A percentile compares a stretch with the other conserved stretches of the same genome.
Conservation (phyloP, 2,888 invertebrate species). For the Cephus rjabovi region DNA sequence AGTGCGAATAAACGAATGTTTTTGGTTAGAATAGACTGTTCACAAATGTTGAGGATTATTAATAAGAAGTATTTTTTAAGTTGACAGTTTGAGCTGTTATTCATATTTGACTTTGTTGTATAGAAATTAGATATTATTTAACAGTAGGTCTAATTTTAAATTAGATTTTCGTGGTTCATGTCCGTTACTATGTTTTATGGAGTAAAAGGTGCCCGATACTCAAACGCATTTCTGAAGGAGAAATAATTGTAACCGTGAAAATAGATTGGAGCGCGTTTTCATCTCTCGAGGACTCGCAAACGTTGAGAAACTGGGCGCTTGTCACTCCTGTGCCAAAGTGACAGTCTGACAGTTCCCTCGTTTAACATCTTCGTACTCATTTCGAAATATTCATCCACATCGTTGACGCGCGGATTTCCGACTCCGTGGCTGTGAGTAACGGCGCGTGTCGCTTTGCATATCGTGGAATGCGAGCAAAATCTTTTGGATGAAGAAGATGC, state of each 20-base stretch:
- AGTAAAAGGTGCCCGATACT: not conserved
- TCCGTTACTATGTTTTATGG: not conserved
- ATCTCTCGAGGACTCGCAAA: conserved; percentile 30
- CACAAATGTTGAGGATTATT: not conserved
- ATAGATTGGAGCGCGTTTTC: conserved; percentile 49
- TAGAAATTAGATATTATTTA: too few species aligned
- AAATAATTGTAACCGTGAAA: conserved; percentile 47
- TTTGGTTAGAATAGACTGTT: not conserved
- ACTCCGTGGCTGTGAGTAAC: conserved; percentile 17
- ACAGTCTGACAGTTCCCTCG: conserved; percentile 61
- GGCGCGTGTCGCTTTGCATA: conserved; percentile 44
- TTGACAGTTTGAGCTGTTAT: too few species aligned
- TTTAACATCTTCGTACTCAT: conserved; percentile 53
- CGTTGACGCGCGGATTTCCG: conserved; percentile 31
- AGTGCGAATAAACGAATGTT: not conserved
- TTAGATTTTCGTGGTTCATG: not conserved
- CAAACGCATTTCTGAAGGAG: not conserved
- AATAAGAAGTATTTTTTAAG: not conserved
- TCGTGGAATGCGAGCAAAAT: conserved; percentile 54
- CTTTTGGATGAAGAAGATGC: conserved; percentile 15
- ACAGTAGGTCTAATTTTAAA: too few species aligned
- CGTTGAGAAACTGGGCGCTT: conserved; percentile 30
- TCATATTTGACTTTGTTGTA: too few species aligned
- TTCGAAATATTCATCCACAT: conserved; percentile 52
- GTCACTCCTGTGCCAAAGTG: conserved; percentile 44